Evolutionary conservation across 2,888 invertebrate genomes (phyloP).

Genomic region (Notocelia uddmanniana): DNA sequence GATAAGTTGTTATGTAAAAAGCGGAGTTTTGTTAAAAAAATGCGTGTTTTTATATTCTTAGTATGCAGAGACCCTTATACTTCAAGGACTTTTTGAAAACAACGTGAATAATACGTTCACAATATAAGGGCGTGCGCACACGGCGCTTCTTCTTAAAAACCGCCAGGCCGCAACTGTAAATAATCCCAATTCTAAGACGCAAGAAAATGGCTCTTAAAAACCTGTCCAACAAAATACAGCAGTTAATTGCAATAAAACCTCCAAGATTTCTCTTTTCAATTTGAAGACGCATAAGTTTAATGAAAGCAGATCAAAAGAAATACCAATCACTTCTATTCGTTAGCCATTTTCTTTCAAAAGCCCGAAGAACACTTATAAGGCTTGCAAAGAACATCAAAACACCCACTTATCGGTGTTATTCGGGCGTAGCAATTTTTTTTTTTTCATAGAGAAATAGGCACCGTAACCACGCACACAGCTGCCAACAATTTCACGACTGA

Average conservation of each 20-base stretch:
- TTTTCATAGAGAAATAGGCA: constrained; percentile 42
- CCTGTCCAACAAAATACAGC: background rate
- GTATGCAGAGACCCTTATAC: constrained; percentile 33
- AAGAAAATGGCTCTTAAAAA: constrained; percentile 38
- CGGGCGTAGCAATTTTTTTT: constrained; percentile 42
- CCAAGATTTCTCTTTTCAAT: constrained; percentile 1
- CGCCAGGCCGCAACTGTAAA: constrained; percentile 42
- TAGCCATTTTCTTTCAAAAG: constrained; percentile 40
- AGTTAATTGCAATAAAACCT: constrained; percentile 3
- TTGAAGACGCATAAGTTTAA: constrained; percentile 19
- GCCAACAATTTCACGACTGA: constrained; percentile 43
- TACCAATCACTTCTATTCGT: constrained; percentile 29
- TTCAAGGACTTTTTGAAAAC: background rate
- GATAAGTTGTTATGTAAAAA: no score
- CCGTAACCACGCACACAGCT: constrained; percentile 45
- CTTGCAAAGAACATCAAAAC: constrained; percentile 41
- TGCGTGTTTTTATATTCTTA: constrained; percentile 1
- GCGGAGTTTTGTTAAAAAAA: background rate
- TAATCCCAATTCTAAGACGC: constrained; percentile 40
- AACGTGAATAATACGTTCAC: constrained; percentile 10
- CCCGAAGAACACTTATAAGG: constrained; percentile 44
- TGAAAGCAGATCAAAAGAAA: constrained; percentile 34
- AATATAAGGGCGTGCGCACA: constrained; percentile 58
- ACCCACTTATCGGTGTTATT: constrained; percentile 43
- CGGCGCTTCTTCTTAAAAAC: constrained; percentile 56